A percentile compares a stretch with the other conserved stretches of the same genome.
Conservation (phyloP, 2,888 invertebrate species). For the Atherix ibis region DNA sequence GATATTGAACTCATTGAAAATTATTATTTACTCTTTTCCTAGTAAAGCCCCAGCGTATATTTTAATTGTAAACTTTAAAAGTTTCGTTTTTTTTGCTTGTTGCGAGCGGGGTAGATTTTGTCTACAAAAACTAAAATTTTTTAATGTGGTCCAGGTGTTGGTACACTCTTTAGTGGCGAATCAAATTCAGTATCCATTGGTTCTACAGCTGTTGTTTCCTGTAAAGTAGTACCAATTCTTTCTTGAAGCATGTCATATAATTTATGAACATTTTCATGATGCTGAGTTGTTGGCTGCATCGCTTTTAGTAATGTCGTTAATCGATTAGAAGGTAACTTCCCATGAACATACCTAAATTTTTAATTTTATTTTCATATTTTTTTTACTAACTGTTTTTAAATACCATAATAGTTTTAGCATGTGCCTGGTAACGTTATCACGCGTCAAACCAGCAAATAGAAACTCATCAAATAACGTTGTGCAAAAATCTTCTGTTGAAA, state of each 20-base stretch:
- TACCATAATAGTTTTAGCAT: constrained; percentile 82
- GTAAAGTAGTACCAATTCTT: constrained; percentile 49
- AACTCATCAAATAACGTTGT: constrained; percentile 92
- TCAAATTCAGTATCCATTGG: constrained; percentile 57
- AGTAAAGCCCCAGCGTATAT: too few relatives aligned
- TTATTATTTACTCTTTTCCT: too few relatives aligned
- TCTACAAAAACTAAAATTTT: too few relatives aligned
- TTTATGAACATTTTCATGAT: constrained; percentile 70
- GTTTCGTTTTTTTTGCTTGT: too few relatives aligned
- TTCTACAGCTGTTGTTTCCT: constrained; percentile 48
- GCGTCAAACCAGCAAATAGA: constrained; percentile 73
- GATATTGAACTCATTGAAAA: too few relatives aligned
- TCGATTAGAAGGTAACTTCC: constrained; percentile 63
- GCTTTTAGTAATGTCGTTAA: constrained; percentile 56
- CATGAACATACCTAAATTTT: constrained; percentile 67
- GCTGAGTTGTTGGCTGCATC: constrained; percentile 47
- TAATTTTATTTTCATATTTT: not conserved
- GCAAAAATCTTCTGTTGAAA: constrained; percentile 85
- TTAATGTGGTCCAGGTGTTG: constrained; percentile 60
- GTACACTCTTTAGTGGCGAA: constrained; percentile 72
- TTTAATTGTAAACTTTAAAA: too few relatives aligned
- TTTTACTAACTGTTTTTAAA: not conserved
- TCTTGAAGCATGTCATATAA: constrained; percentile 62
- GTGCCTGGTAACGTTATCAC: constrained; percentile 86
- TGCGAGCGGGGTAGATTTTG: too few relatives aligned